These are phyloP conservation scores for Hyperoodon ampullatus DNA, from an alignment of 2,113 vertebrate species.

Conservation along the genomic window DNA sequence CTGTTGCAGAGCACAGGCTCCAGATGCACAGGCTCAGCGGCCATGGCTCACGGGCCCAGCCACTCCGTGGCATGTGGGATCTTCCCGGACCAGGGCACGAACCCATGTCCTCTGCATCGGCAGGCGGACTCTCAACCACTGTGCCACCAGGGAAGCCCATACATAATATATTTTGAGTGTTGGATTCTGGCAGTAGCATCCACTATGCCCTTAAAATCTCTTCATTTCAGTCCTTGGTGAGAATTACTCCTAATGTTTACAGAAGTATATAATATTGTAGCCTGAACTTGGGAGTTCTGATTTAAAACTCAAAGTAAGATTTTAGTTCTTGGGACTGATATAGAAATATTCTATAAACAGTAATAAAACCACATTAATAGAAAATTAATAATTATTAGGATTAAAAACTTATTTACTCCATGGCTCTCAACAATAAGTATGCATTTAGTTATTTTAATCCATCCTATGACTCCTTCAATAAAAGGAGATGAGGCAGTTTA, in stretches of 20 bases:
- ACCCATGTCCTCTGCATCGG: too few species aligned
- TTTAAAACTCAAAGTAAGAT: slow-evolving; percentile 4
- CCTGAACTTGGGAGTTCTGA: background rate
- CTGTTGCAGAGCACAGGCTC: too few species aligned
- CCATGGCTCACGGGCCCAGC: too few species aligned
- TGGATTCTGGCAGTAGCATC: background rate
- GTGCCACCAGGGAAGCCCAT: too few species aligned
- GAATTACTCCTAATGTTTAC: background rate
- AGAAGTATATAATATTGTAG: background rate
- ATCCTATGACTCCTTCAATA: background rate
- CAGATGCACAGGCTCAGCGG: too few species aligned
- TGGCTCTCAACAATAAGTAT: background rate
- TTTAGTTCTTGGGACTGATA: background rate
- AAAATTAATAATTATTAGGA: background rate
- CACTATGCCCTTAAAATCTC: background rate
- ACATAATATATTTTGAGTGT: background rate
- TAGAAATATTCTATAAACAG: background rate
- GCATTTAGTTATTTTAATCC: background rate
- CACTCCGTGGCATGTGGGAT: too few species aligned
- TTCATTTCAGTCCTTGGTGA: background rate
- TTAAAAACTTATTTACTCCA: background rate
- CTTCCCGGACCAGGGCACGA: too few species aligned
- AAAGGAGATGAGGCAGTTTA: background rate
- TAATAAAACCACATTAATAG: background rate
- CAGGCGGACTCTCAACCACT: too few species aligned